Base-by-base conservation (phyloP, 30 jellyfish, hydroid and myxozoan species). In the Haliclystus octoradiatus region DNA sequence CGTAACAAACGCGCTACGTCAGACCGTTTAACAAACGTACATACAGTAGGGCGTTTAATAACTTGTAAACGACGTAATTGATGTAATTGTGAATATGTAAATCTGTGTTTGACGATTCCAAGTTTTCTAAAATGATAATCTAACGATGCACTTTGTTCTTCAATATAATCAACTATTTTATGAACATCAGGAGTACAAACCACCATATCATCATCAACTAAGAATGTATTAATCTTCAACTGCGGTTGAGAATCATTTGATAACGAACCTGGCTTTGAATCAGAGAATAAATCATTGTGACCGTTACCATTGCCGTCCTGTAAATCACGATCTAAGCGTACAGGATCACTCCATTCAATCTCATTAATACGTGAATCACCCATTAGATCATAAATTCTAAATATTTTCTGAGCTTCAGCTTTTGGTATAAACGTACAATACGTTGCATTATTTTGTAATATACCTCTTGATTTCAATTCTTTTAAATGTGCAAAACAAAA, bases 121-220 rank as follows among this genome's bases (percentile, higher is more conserved):
- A 89, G 80, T 71, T 89, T 89, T 51, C 98, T 57, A 61, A 89
- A 89, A 68, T 89, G 98, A 66, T 89, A 89, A 62, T 89, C 98
- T 1, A 89, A 83, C 22, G 98, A 89, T 1, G 98, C 98, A 63
- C 98, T 89, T 70, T 89, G 98, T 77, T 89, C 98, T 49, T 89
- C 98, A 2, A 89, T 52, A 60, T 72, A 89, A 53, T 89, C 98
- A 1, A 89, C 98, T 33, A 89, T 72, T 68, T 77, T 76, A 75
- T 89, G 98, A 34, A 89, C 98, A 52, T 89, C 98, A 29, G 98
- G 98, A 14, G 92, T 79, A 52, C 95, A 81, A 28, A 89, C 72
- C 46, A 89, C 98, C 49, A 82, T 84, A 27, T 76, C 93, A 2
- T 76, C 76, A 57, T 89, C 98, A 15, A 89, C 88, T 34, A 70